phyloP scores from a whole-genome alignment of 2,888 invertebrate genomes.

The Melipona bicolor region DNA sequence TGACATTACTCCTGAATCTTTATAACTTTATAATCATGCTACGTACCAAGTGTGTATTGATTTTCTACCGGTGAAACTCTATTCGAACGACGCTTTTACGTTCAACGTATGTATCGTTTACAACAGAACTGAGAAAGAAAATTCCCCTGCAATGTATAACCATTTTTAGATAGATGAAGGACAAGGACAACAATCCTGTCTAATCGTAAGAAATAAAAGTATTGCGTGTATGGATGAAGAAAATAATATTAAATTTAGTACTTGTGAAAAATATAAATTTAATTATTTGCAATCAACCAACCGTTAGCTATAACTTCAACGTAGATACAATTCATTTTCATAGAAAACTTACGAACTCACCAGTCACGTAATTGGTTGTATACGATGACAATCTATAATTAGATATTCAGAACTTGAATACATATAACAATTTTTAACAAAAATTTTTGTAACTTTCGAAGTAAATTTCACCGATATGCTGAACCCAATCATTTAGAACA shows the following conservation, averaged over 20 bases:
- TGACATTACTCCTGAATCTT: not conserved
- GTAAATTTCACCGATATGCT: slow-evolving; percentile 72
- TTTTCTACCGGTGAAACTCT: not conserved
- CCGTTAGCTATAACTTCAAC: slow-evolving; percentile 70
- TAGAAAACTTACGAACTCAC: slow-evolving; percentile 55
- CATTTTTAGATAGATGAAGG: not conserved
- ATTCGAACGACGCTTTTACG: not conserved
- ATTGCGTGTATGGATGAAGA: slow-evolving; percentile 64
- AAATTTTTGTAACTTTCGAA: slow-evolving; percentile 39
- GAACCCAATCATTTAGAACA: slow-evolving; percentile 55
- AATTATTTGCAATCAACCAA: slow-evolving; percentile 74
- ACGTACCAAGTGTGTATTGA: not conserved
- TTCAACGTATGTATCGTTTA: not conserved
- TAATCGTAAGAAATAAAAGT: slow-evolving; percentile 26
- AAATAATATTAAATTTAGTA: slow-evolving; percentile 78
- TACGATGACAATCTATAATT: slow-evolving; percentile 66
- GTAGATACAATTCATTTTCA: slow-evolving; percentile 73
- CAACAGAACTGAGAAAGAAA: not conserved
- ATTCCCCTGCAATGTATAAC: not conserved
- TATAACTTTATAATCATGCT: not conserved
- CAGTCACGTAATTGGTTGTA: slow-evolving; percentile 52
- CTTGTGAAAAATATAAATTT: slow-evolving; percentile 82
- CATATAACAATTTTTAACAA: slow-evolving; percentile 32
- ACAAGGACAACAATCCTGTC: not conserved
- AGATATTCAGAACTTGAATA: slow-evolving; percentile 62